Evolutionary conservation across 2,797 vertebrate species (phyloP).

Genomic region (Sciurus vulgaris): DNA sequence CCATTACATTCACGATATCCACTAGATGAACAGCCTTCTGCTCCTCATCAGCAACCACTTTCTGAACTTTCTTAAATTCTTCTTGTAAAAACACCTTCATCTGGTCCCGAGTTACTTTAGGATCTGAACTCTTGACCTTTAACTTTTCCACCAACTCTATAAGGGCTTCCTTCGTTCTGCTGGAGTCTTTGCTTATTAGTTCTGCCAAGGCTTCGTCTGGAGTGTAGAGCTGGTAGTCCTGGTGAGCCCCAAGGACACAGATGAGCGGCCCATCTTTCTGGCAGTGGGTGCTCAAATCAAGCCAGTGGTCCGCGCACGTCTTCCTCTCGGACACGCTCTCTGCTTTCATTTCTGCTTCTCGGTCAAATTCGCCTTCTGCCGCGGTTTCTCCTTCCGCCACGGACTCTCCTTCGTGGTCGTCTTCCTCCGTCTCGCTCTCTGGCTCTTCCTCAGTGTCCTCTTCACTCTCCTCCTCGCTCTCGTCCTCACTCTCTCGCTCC

Average conservation of each 20-base stretch:
- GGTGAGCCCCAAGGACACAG: slow-evolving; percentile 93
- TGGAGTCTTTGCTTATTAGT: slow-evolving; percentile 91
- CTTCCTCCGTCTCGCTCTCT: slow-evolving; percentile 60
- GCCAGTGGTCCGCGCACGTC: slow-evolving; percentile 89
- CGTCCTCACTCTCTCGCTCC: slow-evolving; percentile 88
- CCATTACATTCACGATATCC: slow-evolving; percentile 92
- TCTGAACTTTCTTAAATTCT: slow-evolving; percentile 92
- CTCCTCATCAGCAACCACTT: slow-evolving; percentile 91
- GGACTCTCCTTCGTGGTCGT: slow-evolving; percentile 13
- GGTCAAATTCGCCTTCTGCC: slow-evolving; percentile 79
- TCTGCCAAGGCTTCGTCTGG: slow-evolving; percentile 92
- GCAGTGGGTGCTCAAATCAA: slow-evolving; percentile 94
- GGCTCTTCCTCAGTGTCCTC: slow-evolving; percentile 64
- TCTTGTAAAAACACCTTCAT: slow-evolving; percentile 91
- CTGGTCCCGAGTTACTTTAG: slow-evolving; percentile 92
- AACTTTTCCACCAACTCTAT: slow-evolving; percentile 93
- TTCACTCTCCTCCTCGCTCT: not conserved
- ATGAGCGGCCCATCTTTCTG: slow-evolving; percentile 92
- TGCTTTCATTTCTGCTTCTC: slow-evolving; percentile 80
- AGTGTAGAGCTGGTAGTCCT: slow-evolving; percentile 92
- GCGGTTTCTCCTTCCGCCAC: slow-evolving; percentile 75
- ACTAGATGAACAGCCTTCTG: slow-evolving; percentile 90
- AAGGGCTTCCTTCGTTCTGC: slow-evolving; percentile 91
- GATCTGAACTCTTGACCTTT: slow-evolving; percentile 93
- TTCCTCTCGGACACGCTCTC: slow-evolving; percentile 83